phyloP scores from a whole-genome alignment of 2,888 invertebrate species.

The Spialia ferax region DNA sequence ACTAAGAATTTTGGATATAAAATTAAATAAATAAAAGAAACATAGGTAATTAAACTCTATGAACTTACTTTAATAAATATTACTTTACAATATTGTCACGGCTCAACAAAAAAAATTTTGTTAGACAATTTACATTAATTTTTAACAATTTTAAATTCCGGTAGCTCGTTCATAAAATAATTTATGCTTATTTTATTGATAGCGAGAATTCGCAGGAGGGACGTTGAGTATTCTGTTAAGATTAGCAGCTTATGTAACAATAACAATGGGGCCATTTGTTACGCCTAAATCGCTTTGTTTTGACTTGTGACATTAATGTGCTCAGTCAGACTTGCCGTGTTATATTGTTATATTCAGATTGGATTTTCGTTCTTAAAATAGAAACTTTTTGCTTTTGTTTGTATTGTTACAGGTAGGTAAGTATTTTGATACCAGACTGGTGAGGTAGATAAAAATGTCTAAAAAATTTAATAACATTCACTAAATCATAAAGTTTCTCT shows the following conservation, averaged over 20 bases:
- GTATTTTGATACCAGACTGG: no score
- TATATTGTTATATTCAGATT: not conserved
- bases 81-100: no score
- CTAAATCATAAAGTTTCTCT: no score
- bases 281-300: constrained; percentile 66
- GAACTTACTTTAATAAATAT: no score
- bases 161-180: constrained; percentile 48
- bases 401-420: no score
- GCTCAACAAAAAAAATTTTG: no score
- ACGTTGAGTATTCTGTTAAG: constrained; percentile 63
- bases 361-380: not conserved
- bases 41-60: no score
- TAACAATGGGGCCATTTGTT: constrained; percentile 65
- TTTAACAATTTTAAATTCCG: constrained; percentile 27
- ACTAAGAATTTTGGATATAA: no score
- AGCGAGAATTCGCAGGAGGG: constrained; percentile 58
- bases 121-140: not conserved
- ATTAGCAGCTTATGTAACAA: constrained; percentile 58
- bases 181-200: constrained; percentile 60
- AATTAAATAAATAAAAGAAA: no score
- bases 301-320: constrained; percentile 59
- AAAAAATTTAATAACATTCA: no score
- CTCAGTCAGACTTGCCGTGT: not conserved
- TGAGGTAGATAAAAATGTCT: no score
- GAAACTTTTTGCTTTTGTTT: no score